A percentile compares a stretch with the other conserved stretches of the same genome.
Conservation (phyloP, 2,888 invertebrate genomes). For the Andricus quercusramuli region DNA sequence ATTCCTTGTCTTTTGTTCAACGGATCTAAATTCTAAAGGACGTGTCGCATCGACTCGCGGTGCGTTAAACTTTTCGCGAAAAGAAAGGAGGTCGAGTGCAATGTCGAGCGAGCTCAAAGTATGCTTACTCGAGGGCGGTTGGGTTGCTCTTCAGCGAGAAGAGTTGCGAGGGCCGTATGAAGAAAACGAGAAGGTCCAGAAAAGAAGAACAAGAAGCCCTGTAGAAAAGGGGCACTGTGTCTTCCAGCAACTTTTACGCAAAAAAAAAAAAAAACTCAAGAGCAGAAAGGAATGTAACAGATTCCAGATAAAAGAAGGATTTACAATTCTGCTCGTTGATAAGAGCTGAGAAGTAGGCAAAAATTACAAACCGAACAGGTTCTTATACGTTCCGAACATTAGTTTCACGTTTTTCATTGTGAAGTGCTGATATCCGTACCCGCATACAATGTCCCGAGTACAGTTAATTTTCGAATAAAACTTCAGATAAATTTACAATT, state of each 20-base stretch:
- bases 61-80: constrained; percentile 29
- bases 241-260: constrained; percentile 23
- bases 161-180: constrained; percentile 35
- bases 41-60: constrained; percentile 14
- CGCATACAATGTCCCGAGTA: constrained; percentile 26
- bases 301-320: constrained; percentile 34
- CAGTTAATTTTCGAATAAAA: constrained; percentile 3
- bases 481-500: constrained; percentile 16
- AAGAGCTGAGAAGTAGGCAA: constrained; percentile 35
- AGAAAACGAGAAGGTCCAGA: constrained; percentile 32
- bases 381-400: constrained; percentile 13
- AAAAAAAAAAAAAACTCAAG: background rate
- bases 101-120: constrained; percentile 31
- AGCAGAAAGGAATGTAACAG: constrained; percentile 35
- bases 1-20: constrained; percentile 3
- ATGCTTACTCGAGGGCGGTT: constrained; percentile 24
- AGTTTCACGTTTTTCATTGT: background rate
- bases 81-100: constrained; percentile 36
- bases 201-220: constrained; percentile 17
- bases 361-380: constrained; percentile 36
- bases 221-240: constrained; percentile 32
- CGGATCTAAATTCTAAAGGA: constrained; percentile 11
- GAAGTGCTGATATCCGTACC: constrained; percentile 23
- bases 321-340: constrained; percentile 33
- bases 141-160: constrained; percentile 26